Percentiles rank a stretch among this genome's conserved stretches.
Conservation (phyloP, 2,797 vertebrate genomes). For the Mormyrops boulengeri region DNA sequence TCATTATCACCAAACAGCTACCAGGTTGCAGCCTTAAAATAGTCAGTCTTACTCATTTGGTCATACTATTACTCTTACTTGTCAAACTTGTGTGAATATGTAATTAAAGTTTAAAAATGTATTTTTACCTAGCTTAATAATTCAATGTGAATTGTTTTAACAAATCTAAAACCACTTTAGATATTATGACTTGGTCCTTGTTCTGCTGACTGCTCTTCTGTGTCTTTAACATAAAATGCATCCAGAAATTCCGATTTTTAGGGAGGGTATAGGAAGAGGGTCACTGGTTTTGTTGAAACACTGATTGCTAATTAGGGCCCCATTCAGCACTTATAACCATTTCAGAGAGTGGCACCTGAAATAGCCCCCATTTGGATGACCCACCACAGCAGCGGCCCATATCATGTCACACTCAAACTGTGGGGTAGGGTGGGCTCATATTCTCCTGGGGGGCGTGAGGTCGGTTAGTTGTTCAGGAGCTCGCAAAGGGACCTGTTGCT, state of each 20-base stretch:
- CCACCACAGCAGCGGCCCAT: neutral
- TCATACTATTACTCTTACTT: neutral
- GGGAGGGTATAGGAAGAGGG: neutral
- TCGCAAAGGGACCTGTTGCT: neutral
- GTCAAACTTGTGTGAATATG: neutral
- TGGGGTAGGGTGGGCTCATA: neutral
- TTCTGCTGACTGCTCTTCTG: neutral
- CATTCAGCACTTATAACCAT: neutral
- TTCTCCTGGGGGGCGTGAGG: neutral
- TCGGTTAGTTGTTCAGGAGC: neutral
- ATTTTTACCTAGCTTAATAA: neutral
- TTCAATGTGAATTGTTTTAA: neutral
- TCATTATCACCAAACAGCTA: conserved; percentile 12
- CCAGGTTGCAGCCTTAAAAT: conserved; percentile 27
- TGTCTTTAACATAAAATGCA: neutral
- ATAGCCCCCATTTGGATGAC: neutral
- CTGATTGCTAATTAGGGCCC: neutral
- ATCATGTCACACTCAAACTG: neutral
- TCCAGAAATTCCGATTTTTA: neutral
- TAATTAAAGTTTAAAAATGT: neutral
- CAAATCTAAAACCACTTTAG: neutral
- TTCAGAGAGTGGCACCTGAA: neutral
- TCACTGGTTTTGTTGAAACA: neutral
- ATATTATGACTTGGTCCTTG: neutral
- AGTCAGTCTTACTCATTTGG: conserved; percentile 21